A percentile compares a stretch with the other conserved stretches of the same genome.
Evolutionary conservation across 2,888 invertebrate genomes (phyloP).

Genomic region (Sinhomidia bicolor): DNA sequence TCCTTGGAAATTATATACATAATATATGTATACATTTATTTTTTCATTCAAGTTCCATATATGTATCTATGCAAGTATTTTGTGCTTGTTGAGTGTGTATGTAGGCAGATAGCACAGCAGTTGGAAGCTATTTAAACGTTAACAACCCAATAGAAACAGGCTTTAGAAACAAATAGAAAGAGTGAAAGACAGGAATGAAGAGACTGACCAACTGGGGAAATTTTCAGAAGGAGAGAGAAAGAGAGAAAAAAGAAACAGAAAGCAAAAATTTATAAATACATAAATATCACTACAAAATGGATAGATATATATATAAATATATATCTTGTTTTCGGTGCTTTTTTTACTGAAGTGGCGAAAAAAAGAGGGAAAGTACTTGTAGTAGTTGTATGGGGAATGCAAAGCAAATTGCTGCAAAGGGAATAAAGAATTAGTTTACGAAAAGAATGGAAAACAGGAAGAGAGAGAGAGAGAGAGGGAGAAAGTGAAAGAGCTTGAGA

Average conservation of each 20-base stretch:
- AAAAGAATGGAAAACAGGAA: background rate
- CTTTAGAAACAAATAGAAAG: background rate
- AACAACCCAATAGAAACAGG: too few relatives aligned
- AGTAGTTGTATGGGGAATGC: background rate
- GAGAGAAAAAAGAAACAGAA: background rate
- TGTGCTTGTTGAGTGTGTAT: background rate
- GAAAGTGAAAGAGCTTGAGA: background rate
- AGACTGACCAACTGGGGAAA: slow-evolving; percentile 23
- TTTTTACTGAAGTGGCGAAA: background rate
- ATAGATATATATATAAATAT: background rate
- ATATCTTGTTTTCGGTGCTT: background rate
- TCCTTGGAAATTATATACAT: background rate
- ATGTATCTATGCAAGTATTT: background rate
- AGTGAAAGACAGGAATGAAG: background rate
- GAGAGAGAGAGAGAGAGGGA: background rate
- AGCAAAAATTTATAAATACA: background rate
- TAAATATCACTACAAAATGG: background rate
- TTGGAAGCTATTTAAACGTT: slow-evolving; percentile 6
- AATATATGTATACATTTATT: background rate
- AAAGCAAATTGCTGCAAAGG: slow-evolving; percentile 56
- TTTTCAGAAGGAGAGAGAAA: background rate
- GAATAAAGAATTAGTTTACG: slow-evolving; percentile 56
- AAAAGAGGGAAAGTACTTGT: too few relatives aligned
- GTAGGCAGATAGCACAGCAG: background rate
- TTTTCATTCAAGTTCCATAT: too few relatives aligned